A percentile compares a stretch with the other conserved stretches of the same genome.
These are phyloP conservation scores for Gallinago jamesoni DNA, from an alignment of 2,113 vertebrate species.

Conservation along the genomic window DNA sequence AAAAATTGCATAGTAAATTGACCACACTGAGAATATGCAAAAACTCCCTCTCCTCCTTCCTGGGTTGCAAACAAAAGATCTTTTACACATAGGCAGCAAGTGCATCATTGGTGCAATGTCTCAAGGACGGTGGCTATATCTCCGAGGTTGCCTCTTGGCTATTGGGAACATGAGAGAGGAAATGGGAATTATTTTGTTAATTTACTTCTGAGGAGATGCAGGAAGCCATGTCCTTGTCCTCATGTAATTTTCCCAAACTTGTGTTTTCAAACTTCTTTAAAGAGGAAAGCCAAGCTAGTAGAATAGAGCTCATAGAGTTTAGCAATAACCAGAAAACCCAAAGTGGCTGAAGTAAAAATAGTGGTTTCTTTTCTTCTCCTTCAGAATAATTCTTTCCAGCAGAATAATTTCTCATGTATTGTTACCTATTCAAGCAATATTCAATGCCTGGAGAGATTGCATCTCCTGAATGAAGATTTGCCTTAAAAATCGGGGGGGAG, in stretches of 20 bases:
- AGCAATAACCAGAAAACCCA: neutral
- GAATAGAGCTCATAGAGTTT: neutral
- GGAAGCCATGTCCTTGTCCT: neutral
- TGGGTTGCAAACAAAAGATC: neutral
- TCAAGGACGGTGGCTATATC: fast-evolving
- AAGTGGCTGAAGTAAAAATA: neutral
- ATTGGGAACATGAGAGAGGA: neutral
- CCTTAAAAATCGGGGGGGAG: neutral
- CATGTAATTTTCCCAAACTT: neutral
- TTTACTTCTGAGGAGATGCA: neutral
- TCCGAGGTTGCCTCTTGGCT: neutral
- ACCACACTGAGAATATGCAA: neutral
- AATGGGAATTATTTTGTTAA: neutral
- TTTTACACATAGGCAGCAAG: neutral
- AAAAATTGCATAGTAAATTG: neutral
- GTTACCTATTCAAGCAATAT: neutral
- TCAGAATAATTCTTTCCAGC: neutral
- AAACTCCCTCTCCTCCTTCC: neutral
- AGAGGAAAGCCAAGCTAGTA: neutral
- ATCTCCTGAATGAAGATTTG: neutral
- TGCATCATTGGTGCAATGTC: fast-evolving
- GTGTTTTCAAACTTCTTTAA: neutral
- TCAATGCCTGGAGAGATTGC: neutral
- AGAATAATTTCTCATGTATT: neutral
- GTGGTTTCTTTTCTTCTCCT: neutral